A percentile compares a stretch with the other conserved stretches of the same genome.
phyloP scores from a whole-genome alignment of 2,797 vertebrate genomes.

The Brachyrhaphis roseni region DNA sequence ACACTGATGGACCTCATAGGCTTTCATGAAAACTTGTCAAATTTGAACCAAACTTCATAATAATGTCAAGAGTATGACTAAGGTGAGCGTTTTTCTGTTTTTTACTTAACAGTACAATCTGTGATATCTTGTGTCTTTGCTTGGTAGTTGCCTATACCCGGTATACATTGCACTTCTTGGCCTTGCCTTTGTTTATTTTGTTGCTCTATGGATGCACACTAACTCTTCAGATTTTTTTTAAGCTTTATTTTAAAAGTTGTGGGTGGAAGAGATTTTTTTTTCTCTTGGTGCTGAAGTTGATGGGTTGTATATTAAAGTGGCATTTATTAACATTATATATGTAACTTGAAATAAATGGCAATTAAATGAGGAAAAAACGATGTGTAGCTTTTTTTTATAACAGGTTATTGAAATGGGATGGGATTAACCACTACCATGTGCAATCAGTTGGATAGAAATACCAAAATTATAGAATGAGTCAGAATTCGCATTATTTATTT shows the following conservation, averaged over 20 bases:
- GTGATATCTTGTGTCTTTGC: constrained; percentile 73
- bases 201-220: constrained; percentile 74
- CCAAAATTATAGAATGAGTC: not conserved
- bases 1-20: constrained; percentile 50
- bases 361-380: constrained; percentile 64
- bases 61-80: constrained; percentile 56
- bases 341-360: constrained; percentile 76
- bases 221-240: constrained; percentile 69
- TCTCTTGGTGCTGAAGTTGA: constrained; percentile 50
- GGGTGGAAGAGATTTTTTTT: constrained; percentile 56
- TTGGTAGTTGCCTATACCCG: constrained; percentile 75
- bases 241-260: constrained; percentile 68
- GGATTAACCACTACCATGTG: not conserved
- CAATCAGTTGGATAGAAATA: not conserved
- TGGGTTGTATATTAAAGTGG: constrained; percentile 78
- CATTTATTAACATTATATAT: constrained; percentile 79
- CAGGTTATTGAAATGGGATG: not conserved
- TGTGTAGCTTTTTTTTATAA: not conserved
- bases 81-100: constrained; percentile 50
- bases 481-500: not conserved
- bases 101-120: constrained; percentile 64
- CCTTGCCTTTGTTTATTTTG: constrained; percentile 70
- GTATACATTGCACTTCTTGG: constrained; percentile 73
- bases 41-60: constrained; percentile 55
- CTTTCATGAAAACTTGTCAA: constrained; percentile 50